Conservation (phyloP, 2,113 vertebrate species). For the Oreochromis aureus region DNA sequence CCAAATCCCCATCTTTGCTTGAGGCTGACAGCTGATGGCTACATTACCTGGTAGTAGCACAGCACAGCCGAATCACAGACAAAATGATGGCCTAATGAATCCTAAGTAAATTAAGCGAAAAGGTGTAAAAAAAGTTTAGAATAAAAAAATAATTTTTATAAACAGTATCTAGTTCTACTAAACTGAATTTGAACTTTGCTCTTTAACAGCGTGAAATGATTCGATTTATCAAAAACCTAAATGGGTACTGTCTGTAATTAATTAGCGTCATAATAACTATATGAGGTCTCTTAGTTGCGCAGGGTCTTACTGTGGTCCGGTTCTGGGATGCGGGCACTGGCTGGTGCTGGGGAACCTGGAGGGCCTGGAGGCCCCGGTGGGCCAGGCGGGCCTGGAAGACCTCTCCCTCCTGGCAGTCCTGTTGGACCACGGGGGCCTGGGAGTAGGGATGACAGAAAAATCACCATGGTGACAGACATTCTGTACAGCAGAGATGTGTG, state of each 20-base stretch:
- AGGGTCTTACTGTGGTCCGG: slow-evolving; percentile 63
- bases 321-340: slow-evolving; percentile 55
- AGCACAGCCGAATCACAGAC: background rate
- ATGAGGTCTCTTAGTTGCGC: background rate
- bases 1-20: background rate
- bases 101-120: background rate
- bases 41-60: background rate
- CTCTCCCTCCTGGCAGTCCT: slow-evolving; percentile 82
- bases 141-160: background rate
- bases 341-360: slow-evolving; percentile 48
- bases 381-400: slow-evolving; percentile 79
- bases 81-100: background rate
- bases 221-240: background rate
- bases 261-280: background rate
- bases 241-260: background rate
- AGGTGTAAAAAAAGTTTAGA: background rate
- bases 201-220: background rate
- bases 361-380: slow-evolving; percentile 57
- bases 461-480: background rate
- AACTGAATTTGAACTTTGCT: background rate
- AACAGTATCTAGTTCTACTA: background rate
- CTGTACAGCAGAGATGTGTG: background rate
- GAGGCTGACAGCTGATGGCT: background rate
- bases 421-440: slow-evolving; percentile 78
- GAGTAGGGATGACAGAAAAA: slow-evolving; percentile 9